Base-by-base conservation (phyloP, 2,113 vertebrate genomes). In the Bathybates hornii region DNA sequence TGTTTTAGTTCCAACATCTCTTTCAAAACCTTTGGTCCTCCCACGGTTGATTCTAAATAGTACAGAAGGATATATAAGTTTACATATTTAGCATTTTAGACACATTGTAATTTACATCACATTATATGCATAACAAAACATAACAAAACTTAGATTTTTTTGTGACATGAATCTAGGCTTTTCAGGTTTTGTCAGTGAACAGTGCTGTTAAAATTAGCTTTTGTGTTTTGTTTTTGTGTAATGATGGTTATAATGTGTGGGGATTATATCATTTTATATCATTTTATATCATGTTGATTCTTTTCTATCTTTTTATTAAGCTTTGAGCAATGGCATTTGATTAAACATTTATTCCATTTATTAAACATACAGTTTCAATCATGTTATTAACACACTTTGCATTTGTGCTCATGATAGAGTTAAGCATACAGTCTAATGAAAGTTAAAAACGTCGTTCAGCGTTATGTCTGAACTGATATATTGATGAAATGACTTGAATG, bases 1-100 rank as follows among this genome's bases (percentile, higher is more conserved):
- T 11, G 91, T 93, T 76, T 24, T 92, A 21, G 8, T 86, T 5
- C 92, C 92, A 6, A 93, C 89, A 8, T 93, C 86, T 52, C 13
- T 16, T 48, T 93, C 89, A n/a, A 16, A 91, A 29, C 76, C 88
- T 63, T 56, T 14, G 6, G 8, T 78, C 0, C 0, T 19, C 3
- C 61, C 86, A 3, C 0, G 0, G 38, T 93, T 93, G 1, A 93
- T 84, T 82, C 89, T 92, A 19, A 59, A 52, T 1, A 12, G 10
- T 3, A 41, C 6, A 85, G 5, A 10, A 11, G 21, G 9, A 32
- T 7, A 34, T 2, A 78, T 21, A 45, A 17, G 3, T 27, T 2
- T 27, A 57, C 4, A 14, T 57, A 14, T 14, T 57, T 5, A 5
- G 8, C 50, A n/a, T 52, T 52, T 52, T n/a, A 52, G 50, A n/a